phyloP scores from a whole-genome alignment of 2,113 vertebrate genomes.

The Pleuronectes platessa region DNA sequence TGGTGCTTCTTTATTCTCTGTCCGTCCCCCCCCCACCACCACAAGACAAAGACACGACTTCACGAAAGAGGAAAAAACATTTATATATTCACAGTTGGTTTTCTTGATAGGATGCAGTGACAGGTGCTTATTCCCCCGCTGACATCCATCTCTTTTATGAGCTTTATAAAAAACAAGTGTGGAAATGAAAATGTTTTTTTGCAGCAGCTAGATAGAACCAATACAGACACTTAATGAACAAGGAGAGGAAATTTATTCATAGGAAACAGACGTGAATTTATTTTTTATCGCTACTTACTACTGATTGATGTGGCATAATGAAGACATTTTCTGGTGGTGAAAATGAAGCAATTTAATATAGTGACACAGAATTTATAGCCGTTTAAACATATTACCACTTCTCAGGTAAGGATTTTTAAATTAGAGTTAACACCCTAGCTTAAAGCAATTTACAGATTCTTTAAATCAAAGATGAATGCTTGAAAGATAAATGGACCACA shows the following conservation, averaged over 20 bases:
- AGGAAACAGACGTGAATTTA: not conserved
- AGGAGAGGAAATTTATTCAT: slow-evolving; percentile 20
- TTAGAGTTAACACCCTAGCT: not conserved
- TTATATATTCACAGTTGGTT: not conserved
- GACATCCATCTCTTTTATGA: not conserved
- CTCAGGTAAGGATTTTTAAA: not conserved
- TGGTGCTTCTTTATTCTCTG: no score
- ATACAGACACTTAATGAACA: not conserved
- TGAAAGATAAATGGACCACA: not conserved
- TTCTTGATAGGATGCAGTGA: not conserved
- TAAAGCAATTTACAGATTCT: not conserved
- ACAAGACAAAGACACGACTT: no score
- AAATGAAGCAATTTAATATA: slow-evolving; percentile 19
- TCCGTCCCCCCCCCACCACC: no score
- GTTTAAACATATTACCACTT: not conserved
- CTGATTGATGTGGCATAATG: not conserved
- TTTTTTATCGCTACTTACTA: not conserved
- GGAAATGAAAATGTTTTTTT: not conserved
- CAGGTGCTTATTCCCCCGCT: not conserved
- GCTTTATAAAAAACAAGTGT: not conserved
- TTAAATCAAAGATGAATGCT: slow-evolving; percentile 1
- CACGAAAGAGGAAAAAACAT: not conserved
- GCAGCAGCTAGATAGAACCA: not conserved
- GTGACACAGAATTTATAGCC: slow-evolving; percentile 2
- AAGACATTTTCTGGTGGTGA: not conserved